Base-by-base conservation (phyloP, 2,888 invertebrate species). In the Melinaea marsaeus region DNA sequence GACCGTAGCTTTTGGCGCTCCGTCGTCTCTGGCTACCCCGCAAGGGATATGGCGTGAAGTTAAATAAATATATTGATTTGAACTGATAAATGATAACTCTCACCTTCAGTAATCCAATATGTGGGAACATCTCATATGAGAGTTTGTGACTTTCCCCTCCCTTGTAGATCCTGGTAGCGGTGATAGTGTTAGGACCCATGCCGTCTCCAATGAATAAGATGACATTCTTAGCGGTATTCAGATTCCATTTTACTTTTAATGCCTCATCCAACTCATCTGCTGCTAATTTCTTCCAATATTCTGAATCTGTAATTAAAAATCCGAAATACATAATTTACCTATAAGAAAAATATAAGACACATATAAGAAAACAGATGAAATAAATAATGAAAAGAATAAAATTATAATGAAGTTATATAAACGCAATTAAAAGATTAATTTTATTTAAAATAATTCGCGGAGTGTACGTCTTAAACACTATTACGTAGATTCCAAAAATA, bases 141-240 rank as follows among this genome's bases (percentile, higher is more conserved):
- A 98, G 89, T 67, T 92, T 87, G 56, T 95, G 94, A 34, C 92
- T 92, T 79, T 97, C 97, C 0, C 95, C 95, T 47, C 93, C 94
- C 58, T 93, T 94, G 81, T 94, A 94, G 62, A 97, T 96, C 74
- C 98, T 92, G 0, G 96, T 93, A 0, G 96, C 95, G 0, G 97
- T 96, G 57, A 96, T 92, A 0, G 97, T 97, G 68, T 95, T 94
- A 0, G 95, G 92, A 0, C 97, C 97, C 97, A 98, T 97, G 3
- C 98, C 98, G 78, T 98, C 98, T 0, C 97, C 98, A 3, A 98
- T 86, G 79, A 97, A 97, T 0, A 98, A 74, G 58, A 98, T 94
- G 1, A 97, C 94, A 80, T 97, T 98, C 81, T 94, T 95, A 0
- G 97, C 97, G 0, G 84, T 80, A 4, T 91, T 91, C 13, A 85